A percentile compares a stretch with the other conserved stretches of the same genome.
phyloP scores from a whole-genome alignment of 2,113 vertebrate species.

The Psammodynastes pulverulentus region DNA sequence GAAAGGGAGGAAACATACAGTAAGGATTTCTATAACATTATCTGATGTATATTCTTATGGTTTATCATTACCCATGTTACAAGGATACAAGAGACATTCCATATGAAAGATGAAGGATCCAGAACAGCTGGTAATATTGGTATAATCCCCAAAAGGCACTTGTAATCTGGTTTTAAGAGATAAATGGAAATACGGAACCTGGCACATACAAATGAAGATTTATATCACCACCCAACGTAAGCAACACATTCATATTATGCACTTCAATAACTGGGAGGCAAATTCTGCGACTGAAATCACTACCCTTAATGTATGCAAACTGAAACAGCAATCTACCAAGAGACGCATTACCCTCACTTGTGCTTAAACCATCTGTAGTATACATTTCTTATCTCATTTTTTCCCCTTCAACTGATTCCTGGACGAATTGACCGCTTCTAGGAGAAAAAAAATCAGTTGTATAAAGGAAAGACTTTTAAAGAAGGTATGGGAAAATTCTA shows the following conservation, averaged over 20 bases:
- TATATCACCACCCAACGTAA: slow-evolving; percentile 4
- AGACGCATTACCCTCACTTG: neutral
- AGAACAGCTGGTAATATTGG: slow-evolving; percentile 4
- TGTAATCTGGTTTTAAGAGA: slow-evolving; percentile 20
- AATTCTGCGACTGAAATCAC: neutral
- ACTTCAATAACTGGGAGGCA: neutral
- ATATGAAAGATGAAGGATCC: neutral
- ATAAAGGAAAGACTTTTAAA: neutral
- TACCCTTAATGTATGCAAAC: neutral
- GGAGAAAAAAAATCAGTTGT: neutral
- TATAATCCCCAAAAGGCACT: neutral
- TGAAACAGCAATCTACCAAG: slow-evolving; percentile 1
- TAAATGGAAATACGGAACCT: neutral
- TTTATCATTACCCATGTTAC: neutral
- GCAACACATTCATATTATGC: neutral
- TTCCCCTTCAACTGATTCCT: neutral
- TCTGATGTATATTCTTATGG: neutral
- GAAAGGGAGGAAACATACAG: neutral
- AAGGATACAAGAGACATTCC: neutral
- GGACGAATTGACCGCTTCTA: neutral
- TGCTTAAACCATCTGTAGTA: neutral
- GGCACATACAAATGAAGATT: neutral
- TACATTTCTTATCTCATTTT: neutral
- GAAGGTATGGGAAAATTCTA: neutral
- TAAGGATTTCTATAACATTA: neutral